Conservation (phyloP, 2,797 vertebrate genomes). For the Cynopterus sphinx region DNA sequence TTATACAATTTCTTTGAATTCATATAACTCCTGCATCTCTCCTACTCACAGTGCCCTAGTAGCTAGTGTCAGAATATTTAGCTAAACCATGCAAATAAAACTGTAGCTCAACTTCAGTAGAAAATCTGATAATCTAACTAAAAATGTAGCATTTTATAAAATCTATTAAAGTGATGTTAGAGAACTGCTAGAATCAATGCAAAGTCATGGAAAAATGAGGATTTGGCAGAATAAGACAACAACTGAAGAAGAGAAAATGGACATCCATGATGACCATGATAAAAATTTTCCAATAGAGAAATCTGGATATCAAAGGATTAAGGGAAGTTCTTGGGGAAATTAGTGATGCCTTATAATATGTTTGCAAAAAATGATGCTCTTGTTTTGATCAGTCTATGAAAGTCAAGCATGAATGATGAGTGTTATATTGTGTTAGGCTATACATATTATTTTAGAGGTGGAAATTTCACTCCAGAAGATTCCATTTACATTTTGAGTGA, state of each 20-base stretch:
- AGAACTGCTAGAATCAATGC: background rate
- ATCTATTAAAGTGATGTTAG: background rate
- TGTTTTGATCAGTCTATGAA: background rate
- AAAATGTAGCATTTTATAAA: background rate
- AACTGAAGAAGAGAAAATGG: background rate
- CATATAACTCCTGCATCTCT: background rate
- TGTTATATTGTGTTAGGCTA: background rate
- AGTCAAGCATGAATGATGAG: background rate
- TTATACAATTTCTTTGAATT: background rate
- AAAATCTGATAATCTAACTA: background rate
- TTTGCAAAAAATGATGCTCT: background rate
- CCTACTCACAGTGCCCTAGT: background rate
- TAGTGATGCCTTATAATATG: background rate
- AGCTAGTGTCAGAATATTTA: background rate
- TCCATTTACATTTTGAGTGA: background rate
- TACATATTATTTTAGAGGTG: background rate
- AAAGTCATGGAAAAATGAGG: background rate
- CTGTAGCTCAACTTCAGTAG: background rate
- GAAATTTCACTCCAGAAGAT: background rate
- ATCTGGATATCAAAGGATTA: background rate
- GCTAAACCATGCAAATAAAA: background rate
- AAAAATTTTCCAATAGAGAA: background rate
- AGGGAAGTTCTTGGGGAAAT: background rate
- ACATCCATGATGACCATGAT: rapidly evolving
- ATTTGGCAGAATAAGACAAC: background rate